These are phyloP conservation scores for Lithophane socia DNA, from an alignment of 2,888 invertebrate genomes.

Conservation along the genomic window DNA sequence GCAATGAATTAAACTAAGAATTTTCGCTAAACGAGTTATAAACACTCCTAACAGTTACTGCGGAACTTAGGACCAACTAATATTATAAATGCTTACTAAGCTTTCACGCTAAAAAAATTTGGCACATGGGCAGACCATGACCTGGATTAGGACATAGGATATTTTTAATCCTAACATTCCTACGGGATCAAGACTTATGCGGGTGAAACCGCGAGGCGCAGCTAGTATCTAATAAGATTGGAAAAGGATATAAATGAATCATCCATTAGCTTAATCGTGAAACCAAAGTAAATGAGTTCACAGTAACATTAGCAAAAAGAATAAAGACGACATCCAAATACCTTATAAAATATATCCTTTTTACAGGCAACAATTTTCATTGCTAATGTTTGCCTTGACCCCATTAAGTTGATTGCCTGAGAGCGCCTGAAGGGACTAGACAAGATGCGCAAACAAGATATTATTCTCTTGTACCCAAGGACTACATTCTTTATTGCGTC, in stretches of 20 bases:
- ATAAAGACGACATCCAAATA: background rate
- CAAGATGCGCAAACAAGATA: constrained; percentile 66
- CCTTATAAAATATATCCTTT: constrained; percentile 11
- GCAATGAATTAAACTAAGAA: constrained; percentile 16
- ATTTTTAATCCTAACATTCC: too few species aligned
- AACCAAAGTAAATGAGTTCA: background rate
- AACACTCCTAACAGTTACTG: background rate
- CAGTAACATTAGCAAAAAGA: constrained; percentile 4
- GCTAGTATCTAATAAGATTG: background rate
- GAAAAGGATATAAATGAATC: background rate
- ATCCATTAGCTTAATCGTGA: background rate
- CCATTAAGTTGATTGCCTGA: constrained; percentile 64
- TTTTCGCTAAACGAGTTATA: constrained; percentile 1
- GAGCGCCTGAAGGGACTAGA: constrained; percentile 59
- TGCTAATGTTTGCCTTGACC: constrained; percentile 60
- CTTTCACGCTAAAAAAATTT: too few species aligned
- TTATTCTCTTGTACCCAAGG: constrained; percentile 68
- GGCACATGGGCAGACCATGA: too few species aligned
- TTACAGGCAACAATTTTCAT: constrained; percentile 8
- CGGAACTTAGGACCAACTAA: background rate
- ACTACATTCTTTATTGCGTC: constrained; percentile 56
- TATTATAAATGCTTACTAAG: too few species aligned
- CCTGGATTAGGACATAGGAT: too few species aligned
- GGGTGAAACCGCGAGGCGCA: too few species aligned
- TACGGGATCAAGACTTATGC: too few species aligned